Base-by-base conservation (phyloP, 53 echinoderm and acorn worm genomes). In the Crossaster papposus region DNA sequence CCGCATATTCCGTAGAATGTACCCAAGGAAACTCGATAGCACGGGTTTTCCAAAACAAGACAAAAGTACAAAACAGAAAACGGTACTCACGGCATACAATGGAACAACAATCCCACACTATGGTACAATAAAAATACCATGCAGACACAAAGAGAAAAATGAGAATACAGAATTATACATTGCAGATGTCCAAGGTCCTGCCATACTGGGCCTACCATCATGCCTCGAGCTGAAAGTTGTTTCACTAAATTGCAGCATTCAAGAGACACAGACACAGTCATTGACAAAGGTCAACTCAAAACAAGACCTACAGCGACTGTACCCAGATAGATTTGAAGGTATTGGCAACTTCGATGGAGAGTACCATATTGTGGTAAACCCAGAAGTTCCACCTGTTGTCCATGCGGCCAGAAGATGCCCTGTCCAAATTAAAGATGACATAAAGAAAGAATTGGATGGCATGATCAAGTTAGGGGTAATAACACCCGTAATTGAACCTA, bases 401-500 rank as follows among this genome's bases (percentile, higher is more conserved):
- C 92, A 94, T 68, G 58, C 92, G n/a, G 72, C 90, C 12, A 80
- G 90, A 75, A 86, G 83, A 82, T 94, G 92, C 53, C 90, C 90
- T 13, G 52, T 94, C 36, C 81, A 81, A 20, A 81, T 94, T 8
- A 86, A 74, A 44, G 92, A 90, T 52, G 95, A 94, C 14, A 75
- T 92, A 20, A 94, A 94, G 52, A 89, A 86, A 37, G 90, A 92
- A 51, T n/a, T 90, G 14, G 94, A 94, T 85, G 80, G 89, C 8
- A 94, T 94, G 94, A 86, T 78, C 15, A 26, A 64, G 8, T 28
- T 86, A 38, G 89, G 72, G 18, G 90, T 90, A 52, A 92, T 92
- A 30, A 79, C 79, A 23, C 55, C 51, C 3, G 89, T 89, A 10
- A 37, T 50, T 29, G 88, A 94, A 53, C 91, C 94, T 30, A 91